Evolutionary conservation across 2,797 vertebrate species (phyloP).

Genomic region (Lutjanus argentimaculatus): DNA sequence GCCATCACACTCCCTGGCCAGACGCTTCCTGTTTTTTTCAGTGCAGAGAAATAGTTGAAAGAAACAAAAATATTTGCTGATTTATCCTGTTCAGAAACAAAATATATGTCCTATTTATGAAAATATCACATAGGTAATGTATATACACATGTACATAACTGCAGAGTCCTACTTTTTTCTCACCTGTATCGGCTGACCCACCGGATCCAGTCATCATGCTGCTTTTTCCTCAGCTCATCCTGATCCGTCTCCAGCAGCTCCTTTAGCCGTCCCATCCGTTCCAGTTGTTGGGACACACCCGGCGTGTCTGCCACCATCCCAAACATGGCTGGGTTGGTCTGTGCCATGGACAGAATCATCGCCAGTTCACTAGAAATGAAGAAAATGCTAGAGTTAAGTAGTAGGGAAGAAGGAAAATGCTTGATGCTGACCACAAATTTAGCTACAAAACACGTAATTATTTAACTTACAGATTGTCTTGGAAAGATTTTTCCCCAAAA

Average conservation of each 20-base stretch:
- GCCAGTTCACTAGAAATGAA: constrained; percentile 87
- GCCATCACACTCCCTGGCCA: constrained; percentile 82
- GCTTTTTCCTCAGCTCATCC: constrained; percentile 81
- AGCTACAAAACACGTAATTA: not conserved
- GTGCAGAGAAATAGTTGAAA: not conserved
- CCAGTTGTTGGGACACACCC: constrained; percentile 85
- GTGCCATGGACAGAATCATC: constrained; percentile 91
- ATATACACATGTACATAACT: no score
- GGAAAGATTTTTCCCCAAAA: constrained; percentile 60
- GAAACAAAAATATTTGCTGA: not conserved
- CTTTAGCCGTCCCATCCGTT: constrained; percentile 84
- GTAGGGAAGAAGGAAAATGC: not conserved
- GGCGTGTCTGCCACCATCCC: constrained; percentile 86
- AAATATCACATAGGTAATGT: not conserved
- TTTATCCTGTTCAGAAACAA: not conserved
- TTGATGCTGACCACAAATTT: not conserved
- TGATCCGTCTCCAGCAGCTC: constrained; percentile 85
- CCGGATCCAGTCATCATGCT: constrained; percentile 84
- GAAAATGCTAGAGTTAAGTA: not conserved
- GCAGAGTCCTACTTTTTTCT: not conserved
- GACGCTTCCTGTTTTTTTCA: constrained; percentile 81
- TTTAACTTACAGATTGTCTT: constrained; percentile 71
- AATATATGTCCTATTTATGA: not conserved
- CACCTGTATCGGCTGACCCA: constrained; percentile 91
- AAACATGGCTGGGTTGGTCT: constrained; percentile 90